These are phyloP conservation scores for Phyllotreta striolata DNA, from an alignment of 2,888 invertebrate genomes.

Conservation along the genomic window DNA sequence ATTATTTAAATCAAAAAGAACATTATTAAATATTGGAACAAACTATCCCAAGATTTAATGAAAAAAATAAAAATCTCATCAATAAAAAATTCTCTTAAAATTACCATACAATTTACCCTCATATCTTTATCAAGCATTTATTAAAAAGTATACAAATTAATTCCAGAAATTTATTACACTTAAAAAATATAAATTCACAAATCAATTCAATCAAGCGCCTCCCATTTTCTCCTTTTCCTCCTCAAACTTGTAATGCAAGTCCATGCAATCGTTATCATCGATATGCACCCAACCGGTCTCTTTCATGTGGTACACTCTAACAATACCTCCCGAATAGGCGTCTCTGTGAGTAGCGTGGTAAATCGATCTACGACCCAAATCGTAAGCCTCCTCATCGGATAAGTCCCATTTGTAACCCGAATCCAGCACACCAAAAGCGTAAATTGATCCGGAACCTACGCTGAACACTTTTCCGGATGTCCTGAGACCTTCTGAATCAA, in stretches of 20 bases:
- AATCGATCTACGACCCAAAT: constrained; percentile 92
- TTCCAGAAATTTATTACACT: no score
- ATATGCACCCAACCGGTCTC: constrained; percentile 92
- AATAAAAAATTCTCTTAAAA: not conserved
- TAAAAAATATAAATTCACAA: constrained; percentile 1
- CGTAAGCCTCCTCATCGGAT: constrained; percentile 90
- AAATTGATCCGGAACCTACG: constrained; percentile 97
- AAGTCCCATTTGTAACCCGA: constrained; percentile 90
- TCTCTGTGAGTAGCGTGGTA: constrained; percentile 98
- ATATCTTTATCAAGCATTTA: no score
- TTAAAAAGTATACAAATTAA: no score
- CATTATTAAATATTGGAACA: not conserved
- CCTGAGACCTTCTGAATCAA: constrained; percentile 95
- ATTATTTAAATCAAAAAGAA: no score
- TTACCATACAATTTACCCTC: no score
- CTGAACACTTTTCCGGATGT: constrained; percentile 93
- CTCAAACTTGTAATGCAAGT: constrained; percentile 87
- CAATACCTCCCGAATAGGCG: constrained; percentile 95
- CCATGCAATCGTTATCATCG: constrained; percentile 90
- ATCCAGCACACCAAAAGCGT: constrained; percentile 96
- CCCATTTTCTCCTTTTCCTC: constrained; percentile 62
- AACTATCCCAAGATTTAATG: no score
- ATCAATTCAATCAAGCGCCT: not conserved
- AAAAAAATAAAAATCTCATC: not conserved
- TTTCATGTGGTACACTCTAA: constrained; percentile 95